phyloP scores from a whole-genome alignment of 2,888 invertebrate species.

The Tiliacea citrago region DNA sequence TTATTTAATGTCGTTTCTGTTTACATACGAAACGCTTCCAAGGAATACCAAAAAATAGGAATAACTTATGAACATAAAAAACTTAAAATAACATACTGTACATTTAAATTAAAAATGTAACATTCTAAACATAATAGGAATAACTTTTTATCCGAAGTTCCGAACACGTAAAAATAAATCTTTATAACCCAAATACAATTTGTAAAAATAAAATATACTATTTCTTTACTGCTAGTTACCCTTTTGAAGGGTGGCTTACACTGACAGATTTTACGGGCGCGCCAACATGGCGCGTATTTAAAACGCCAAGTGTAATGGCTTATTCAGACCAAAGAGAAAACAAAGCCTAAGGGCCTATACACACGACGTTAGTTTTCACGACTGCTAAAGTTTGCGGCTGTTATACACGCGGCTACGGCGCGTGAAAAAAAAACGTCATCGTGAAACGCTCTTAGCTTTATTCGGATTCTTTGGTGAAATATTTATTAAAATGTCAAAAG shows the following conservation, averaged over 20 bases:
- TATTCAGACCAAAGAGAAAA: background rate
- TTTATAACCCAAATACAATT: constrained; percentile 27
- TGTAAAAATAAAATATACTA: constrained; percentile 30
- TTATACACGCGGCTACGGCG: background rate
- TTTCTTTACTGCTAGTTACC: background rate
- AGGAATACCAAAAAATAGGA: constrained; percentile 30
- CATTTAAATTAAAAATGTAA: constrained; percentile 45
- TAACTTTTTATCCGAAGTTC: constrained; percentile 17
- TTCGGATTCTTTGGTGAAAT: constrained; percentile 34
- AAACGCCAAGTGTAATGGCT: background rate
- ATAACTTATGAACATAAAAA: constrained; percentile 27
- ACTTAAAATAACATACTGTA: constrained; percentile 38
- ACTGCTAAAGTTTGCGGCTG: background rate
- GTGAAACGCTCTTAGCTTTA: background rate
- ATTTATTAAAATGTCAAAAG: constrained; percentile 10
- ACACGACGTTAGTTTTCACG: background rate
- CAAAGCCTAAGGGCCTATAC: background rate
- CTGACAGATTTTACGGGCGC: background rate
- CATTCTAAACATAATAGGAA: constrained; percentile 53
- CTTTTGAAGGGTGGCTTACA: constrained; percentile 1
- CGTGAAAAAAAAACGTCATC: background rate
- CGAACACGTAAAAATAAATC: constrained; percentile 39
- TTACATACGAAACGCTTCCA: background rate
- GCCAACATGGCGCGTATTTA: background rate
- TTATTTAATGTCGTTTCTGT: constrained; percentile 2